Percentiles rank a stretch among this genome's conserved stretches.
Evolutionary conservation across 2,888 invertebrate genomes (phyloP).

Genomic region (Minunthozetes semirufus): DNA sequence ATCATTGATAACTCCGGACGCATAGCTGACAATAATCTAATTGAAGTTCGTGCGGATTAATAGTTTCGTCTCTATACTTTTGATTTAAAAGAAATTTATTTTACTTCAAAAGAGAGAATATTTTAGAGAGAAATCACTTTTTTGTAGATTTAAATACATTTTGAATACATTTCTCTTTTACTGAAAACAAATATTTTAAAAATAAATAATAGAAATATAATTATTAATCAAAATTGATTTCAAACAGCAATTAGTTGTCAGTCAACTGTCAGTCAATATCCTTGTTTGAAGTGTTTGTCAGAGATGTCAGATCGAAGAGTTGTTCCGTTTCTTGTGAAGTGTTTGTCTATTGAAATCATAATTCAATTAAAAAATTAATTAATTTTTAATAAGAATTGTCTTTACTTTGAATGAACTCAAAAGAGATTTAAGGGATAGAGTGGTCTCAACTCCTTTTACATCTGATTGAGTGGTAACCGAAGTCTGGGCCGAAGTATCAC

Average conservation of each 20-base stretch:
- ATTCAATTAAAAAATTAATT: neutral
- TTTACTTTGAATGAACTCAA: conserved; percentile 14
- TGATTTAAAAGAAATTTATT: too few species aligned
- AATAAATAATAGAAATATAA: too few species aligned
- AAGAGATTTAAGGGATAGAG: conserved; percentile 14
- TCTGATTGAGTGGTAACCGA: neutral
- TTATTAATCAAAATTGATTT: neutral
- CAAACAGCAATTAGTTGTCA: neutral
- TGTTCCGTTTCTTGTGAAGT: conserved; percentile 1
- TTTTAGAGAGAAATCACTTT: too few species aligned
- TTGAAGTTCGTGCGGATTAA: too few species aligned
- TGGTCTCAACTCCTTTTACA: neutral
- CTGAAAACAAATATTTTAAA: too few species aligned
- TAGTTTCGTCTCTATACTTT: too few species aligned
- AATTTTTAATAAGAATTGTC: neutral
- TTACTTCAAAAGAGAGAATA: too few species aligned
- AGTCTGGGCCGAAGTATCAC: neutral
- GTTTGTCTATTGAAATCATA: neutral
- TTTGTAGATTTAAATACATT: too few species aligned
- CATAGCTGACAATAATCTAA: too few species aligned
- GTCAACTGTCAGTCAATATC: neutral
- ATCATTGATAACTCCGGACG: too few species aligned
- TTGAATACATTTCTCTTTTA: too few species aligned
- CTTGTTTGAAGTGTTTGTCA: neutral
- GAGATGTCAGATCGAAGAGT: conserved; percentile 15